A percentile compares a stretch with the other conserved stretches of the same genome.
Conservation (phyloP, 2,113 vertebrate species). For the Hiodon alosoides region DNA sequence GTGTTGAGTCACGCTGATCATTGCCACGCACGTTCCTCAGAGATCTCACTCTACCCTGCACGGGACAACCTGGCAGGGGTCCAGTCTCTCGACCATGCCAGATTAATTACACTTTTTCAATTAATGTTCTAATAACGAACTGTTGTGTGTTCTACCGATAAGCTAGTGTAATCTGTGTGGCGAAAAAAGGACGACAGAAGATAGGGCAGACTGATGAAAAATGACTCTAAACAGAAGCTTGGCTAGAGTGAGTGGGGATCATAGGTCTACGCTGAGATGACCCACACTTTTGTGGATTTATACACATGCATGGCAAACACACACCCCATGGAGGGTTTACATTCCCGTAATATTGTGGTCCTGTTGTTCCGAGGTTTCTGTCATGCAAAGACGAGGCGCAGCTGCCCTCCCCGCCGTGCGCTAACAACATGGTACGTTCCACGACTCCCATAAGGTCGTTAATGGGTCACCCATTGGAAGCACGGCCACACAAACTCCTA, state of each 20-base stretch:
- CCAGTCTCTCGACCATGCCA: constrained; percentile 61
- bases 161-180: constrained; percentile 56
- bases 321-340: background rate
- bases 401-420: constrained; percentile 61
- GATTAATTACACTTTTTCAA: constrained; percentile 79
- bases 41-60: constrained; percentile 10
- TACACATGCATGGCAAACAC: constrained; percentile 14
- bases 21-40: background rate
- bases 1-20: constrained; percentile 59
- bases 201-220: constrained; percentile 32
- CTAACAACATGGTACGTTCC: constrained; percentile 58
- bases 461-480: constrained; percentile 48
- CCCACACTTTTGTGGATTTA: constrained; percentile 3
- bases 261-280: background rate
- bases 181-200: constrained; percentile 35
- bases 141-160: constrained; percentile 67
- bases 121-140: constrained; percentile 71
- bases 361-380: background rate
- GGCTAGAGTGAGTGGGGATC: background rate
- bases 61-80: constrained; percentile 56
- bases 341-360: background rate
- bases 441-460: constrained; percentile 56
- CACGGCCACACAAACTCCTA: background rate
- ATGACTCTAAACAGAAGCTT: constrained; percentile 24
- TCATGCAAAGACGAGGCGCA: constrained; percentile 30